Conservation (phyloP, 2,113 vertebrate species). For the Xenopus tropicalis region DNA sequence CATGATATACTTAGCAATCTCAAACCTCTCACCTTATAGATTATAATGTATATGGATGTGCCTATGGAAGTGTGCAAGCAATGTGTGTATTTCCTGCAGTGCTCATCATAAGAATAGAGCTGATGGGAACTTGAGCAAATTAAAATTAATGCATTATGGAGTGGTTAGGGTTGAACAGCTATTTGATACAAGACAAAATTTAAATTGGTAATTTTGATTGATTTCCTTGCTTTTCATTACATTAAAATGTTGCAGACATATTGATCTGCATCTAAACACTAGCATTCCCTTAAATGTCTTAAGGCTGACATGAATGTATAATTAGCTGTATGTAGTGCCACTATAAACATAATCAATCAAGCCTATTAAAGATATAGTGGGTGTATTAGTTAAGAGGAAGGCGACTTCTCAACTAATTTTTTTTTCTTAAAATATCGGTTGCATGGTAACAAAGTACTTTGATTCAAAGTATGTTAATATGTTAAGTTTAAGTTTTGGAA, state of each 20-base stretch:
- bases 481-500: too few species aligned
- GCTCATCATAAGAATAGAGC: too few species aligned
- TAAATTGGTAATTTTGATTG: slow-evolving; percentile 6
- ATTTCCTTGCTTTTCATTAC: not conserved
- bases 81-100: too few species aligned
- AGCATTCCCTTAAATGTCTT: not conserved
- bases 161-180: not conserved
- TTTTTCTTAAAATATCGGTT: too few species aligned
- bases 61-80: too few species aligned
- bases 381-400: not conserved
- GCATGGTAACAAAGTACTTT: too few species aligned
- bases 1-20: too few species aligned
- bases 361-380: not conserved
- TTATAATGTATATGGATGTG: too few species aligned
- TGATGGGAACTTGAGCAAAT: not conserved
- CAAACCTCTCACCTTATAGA: too few species aligned
- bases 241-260: not conserved
- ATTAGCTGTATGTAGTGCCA: not conserved
- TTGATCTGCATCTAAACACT: slow-evolving; percentile 1
- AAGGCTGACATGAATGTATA: not conserved
- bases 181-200: not conserved
- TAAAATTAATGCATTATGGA: not conserved
- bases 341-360: slow-evolving; percentile 2
- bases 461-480: too few species aligned
- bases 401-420: not conserved